Percentiles rank a stretch among this genome's conserved stretches.
Evolutionary conservation across 2,113 vertebrate genomes (phyloP).

Genomic region (Sterrhoptilus dennistouni): DNA sequence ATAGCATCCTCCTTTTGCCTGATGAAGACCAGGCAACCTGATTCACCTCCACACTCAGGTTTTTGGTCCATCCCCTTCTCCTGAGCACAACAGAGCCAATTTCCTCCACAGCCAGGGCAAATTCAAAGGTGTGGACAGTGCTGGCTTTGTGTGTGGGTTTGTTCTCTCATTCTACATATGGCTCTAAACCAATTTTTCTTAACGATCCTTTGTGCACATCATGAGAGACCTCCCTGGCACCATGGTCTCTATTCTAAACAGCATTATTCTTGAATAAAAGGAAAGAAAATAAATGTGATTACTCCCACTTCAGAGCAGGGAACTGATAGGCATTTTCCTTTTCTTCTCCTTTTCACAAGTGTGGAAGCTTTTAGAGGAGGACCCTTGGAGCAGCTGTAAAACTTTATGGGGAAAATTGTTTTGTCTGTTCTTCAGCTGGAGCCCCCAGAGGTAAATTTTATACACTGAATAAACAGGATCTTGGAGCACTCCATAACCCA

Average conservation of each 20-base stretch:
- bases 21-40: not conserved
- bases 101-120: not conserved
- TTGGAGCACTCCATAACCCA: not conserved
- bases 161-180: rapidly evolving
- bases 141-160: not conserved
- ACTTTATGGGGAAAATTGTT: not conserved
- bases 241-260: not conserved
- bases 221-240: not conserved
- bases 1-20: not conserved
- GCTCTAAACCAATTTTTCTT: not conserved
- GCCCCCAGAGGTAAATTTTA: not conserved
- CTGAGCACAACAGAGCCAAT: not conserved
- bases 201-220: not conserved
- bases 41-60: rapidly evolving
- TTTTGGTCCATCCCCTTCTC: not conserved
- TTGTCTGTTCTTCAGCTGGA: not conserved
- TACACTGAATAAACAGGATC: not conserved
- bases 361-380: not conserved
- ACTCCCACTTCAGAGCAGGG: not conserved
- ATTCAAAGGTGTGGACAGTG: not conserved
- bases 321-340: not conserved
- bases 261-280: not conserved
- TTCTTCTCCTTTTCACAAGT: not conserved
- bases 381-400: not conserved
- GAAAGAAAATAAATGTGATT: not conserved